Conservation (phyloP, 1,140 invertebrate species). For the Patella vulgata region DNA sequence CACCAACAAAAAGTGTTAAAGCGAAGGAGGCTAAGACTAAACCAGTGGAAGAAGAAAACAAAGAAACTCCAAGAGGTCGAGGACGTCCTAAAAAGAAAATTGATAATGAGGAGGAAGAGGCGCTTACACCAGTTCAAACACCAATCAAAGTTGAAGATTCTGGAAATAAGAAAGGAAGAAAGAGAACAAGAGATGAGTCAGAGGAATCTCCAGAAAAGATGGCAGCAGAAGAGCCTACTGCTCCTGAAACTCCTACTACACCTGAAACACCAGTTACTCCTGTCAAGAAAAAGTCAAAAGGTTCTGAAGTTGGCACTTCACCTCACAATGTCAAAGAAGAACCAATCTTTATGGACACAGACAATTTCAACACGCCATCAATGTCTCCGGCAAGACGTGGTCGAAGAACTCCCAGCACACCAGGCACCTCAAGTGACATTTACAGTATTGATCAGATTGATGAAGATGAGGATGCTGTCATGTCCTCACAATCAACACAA, state of each 20-base stretch:
- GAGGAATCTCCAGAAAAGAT: constrained; percentile 22
- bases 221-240: constrained; percentile 16
- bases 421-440: constrained; percentile 26
- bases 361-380: not conserved
- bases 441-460: constrained; percentile 44
- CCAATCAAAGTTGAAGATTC: constrained; percentile 1
- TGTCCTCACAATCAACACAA: constrained; percentile 35
- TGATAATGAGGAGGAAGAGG: constrained; percentile 23
- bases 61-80: constrained; percentile 25
- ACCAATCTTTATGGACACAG: not conserved
- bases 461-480: constrained; percentile 28
- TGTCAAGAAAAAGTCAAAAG: not conserved
- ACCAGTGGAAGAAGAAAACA: constrained; percentile 8
- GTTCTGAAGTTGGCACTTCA: constrained; percentile 1
- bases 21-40: too few species aligned
- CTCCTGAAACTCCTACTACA: constrained; percentile 22
- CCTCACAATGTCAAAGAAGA: constrained; percentile 3
- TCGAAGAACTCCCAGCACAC: not conserved
- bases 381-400: not conserved
- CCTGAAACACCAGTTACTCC: constrained; percentile 14
- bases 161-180: constrained; percentile 16
- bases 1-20: not conserved
- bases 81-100: constrained; percentile 33
- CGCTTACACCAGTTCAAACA: constrained; percentile 4
- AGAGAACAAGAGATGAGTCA: constrained; percentile 26